A percentile compares a stretch with the other conserved stretches of the same genome.
phyloP scores from a whole-genome alignment of 2,888 invertebrate genomes.

The Parnassius apollo region DNA sequence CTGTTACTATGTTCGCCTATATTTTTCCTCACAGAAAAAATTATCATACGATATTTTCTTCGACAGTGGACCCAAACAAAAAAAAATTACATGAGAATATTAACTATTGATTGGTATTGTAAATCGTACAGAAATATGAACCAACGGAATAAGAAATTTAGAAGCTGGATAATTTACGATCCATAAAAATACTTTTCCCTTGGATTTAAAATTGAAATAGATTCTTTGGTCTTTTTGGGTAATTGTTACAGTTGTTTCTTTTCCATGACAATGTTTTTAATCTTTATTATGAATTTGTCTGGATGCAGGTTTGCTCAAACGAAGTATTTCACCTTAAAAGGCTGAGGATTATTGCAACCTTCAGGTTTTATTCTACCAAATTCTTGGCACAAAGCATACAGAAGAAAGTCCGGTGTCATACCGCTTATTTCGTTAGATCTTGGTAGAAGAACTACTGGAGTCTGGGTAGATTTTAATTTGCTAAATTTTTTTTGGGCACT shows the following conservation, averaged over 20 bases:
- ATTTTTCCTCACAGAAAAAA: too few species aligned
- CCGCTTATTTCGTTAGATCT: constrained; percentile 21
- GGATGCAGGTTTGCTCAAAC: too few species aligned
- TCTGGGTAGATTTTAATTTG: constrained; percentile 15
- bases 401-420: constrained; percentile 7
- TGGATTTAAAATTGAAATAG: constrained; percentile 15
- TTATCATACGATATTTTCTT: too few species aligned
- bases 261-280: neutral
- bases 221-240: constrained; percentile 17
- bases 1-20: too few species aligned
- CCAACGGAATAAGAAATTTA: neutral
- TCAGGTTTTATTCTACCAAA: constrained; percentile 20
- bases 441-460: constrained; percentile 18
- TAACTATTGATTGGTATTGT: too few species aligned
- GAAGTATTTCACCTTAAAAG: constrained; percentile 1
- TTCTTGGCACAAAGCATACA: constrained; percentile 13
- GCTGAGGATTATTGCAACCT: constrained; percentile 15
- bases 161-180: neutral
- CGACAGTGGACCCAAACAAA: too few species aligned
- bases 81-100: too few species aligned
- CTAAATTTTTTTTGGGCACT: constrained; percentile 21
- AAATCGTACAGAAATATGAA: too few species aligned
- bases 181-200: constrained; percentile 16
- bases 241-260: constrained; percentile 6
- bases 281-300: too few species aligned